Evolutionary conservation across 2,797 vertebrate species (phyloP), one percentile per base, ranked within the genome.

Genomic region (Melanotaenia trifasciata): DNA sequence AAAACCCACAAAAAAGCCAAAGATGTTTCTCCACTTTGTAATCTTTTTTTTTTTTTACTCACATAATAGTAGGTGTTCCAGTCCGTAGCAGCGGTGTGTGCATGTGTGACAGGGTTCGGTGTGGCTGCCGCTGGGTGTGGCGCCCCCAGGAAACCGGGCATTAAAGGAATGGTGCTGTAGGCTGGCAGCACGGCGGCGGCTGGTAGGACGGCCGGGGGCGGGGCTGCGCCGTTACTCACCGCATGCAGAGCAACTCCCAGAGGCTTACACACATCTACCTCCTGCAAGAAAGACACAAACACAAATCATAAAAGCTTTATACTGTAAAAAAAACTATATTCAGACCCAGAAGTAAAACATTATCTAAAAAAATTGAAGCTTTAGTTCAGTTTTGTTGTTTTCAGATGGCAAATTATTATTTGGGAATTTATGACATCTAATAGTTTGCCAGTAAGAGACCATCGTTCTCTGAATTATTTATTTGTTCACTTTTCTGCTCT

Each of bases 81-180:
- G 88, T 93, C 92, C 0, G 91, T 68, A 69, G 91, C 70, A 4
- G 91, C 72, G 5, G 91, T 70, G 79, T 92, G 92, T 43, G 88
- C 1, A 22, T 92, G 92, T 0, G 89, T 64, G 43, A 89, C 87
- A 0, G 89, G 60, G 80, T 5, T 77, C 0, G 92, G 81, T 1
- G 85, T 11, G 16, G 91, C 84, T 0, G 90, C 82, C 0, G 81
- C 79, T 0, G 90, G 90, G 67, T 94, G 94, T 18, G 93, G 90
- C 1, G 93, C 86, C 54, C 91, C 89, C 0, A 96, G 86, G 89
- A 95, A 96, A 65, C 93, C 85, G 1, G 94, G 94, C 92, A 96
- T 92, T 64, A 96, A 84, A 67, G 95, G 93, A 72, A 95, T 86
- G 54, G 94, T 74, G 87, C 93, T 90, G 91, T 96, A 96, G 80